These are phyloP conservation scores for Polypterus senegalus DNA, from an alignment of 2,113 vertebrate species.

Conservation along the genomic window DNA sequence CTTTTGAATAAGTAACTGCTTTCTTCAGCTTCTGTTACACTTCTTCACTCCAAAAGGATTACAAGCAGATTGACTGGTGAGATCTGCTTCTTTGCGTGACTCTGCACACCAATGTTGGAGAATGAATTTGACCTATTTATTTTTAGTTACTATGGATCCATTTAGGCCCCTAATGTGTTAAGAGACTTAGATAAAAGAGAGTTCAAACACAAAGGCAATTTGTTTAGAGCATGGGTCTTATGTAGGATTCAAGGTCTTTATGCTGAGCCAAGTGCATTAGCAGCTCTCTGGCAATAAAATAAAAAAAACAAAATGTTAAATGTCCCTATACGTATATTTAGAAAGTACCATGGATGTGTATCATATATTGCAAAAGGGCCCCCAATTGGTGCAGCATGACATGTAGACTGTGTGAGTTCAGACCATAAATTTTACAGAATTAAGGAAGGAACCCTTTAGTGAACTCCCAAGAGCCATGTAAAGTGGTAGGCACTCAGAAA, in stretches of 20 bases:
- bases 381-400: too few relatives aligned
- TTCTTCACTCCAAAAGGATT: neutral
- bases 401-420: too few relatives aligned
- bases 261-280: neutral
- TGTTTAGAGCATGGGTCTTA: neutral
- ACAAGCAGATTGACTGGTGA: neutral
- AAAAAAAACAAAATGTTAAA: neutral
- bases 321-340: neutral
- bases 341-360: too few relatives aligned
- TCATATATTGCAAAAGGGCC: too few relatives aligned
- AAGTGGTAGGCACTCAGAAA: too few relatives aligned
- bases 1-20: too few relatives aligned
- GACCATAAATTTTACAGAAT: too few relatives aligned
- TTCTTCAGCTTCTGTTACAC: too few relatives aligned
- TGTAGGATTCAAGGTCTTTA: neutral
- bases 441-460: too few relatives aligned
- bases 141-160: neutral
- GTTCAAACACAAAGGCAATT: neutral
- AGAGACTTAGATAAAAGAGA: conserved; percentile 1
- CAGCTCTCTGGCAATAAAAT: neutral
- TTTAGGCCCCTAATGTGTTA: neutral
- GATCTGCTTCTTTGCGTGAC: too few relatives aligned
- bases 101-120: too few relatives aligned
- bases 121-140: neutral
- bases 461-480: too few relatives aligned